Evolutionary conservation across 2,113 vertebrate species (phyloP).

Genomic region (Periophthalmodon schlosseri): DNA sequence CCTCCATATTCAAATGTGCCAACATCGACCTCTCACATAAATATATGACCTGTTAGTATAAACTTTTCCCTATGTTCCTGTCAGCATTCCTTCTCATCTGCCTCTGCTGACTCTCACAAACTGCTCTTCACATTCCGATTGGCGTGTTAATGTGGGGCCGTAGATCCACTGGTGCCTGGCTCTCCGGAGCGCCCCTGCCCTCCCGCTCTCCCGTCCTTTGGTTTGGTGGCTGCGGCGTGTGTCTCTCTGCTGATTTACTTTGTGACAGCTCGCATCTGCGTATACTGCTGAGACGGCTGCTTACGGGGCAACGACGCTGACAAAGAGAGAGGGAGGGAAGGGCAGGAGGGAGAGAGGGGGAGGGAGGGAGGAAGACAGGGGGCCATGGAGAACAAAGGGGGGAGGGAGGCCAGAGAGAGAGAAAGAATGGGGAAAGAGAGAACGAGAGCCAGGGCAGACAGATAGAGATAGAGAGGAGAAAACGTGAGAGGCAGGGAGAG

Average conservation of each 20-base stretch:
- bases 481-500: no score
- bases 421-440: no score
- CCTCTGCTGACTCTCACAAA: conserved; percentile 18
- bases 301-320: conserved; percentile 43
- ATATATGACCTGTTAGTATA: neutral
- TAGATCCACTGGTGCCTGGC: neutral
- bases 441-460: no score
- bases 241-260: conserved; percentile 76
- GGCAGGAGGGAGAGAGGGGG: conserved; percentile 38
- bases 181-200: neutral
- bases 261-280: conserved; percentile 78
- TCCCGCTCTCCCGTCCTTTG: neutral
- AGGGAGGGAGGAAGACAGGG: conserved; percentile 32
- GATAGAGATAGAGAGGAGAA: no score
- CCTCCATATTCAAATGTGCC: no score
- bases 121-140: conserved; percentile 47
- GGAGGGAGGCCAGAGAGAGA: conserved; percentile 35
- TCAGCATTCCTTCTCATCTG: neutral
- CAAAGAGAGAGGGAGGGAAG: conserved; percentile 26
- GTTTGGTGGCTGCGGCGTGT: neutral
- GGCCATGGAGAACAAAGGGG: conserved; percentile 59
- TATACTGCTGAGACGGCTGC: conserved; percentile 72
- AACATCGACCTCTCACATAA: no score
- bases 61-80: neutral
- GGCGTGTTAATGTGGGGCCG: conserved; percentile 39